Base-by-base conservation (phyloP, 2,888 invertebrate species). In the Sceliomorpha sp. region DNA sequence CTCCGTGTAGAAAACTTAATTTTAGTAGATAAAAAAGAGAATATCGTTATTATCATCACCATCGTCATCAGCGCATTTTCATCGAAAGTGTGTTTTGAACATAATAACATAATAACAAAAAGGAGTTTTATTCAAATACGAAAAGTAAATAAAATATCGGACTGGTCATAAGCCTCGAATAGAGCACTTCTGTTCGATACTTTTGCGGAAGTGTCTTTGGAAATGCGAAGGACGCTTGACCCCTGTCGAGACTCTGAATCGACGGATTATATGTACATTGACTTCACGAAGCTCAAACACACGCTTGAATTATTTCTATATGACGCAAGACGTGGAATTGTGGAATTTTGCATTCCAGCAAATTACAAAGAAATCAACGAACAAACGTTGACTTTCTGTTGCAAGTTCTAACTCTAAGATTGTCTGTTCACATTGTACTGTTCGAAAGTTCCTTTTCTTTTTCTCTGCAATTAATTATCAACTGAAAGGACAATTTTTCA, bases 211-310 rank as follows among this genome's bases (percentile, higher is more conserved):
- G 79, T 76, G 37, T 37, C 37, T 34, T 64, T 50, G 36, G 26
- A 36, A 50, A 74, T n/a, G 66, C 51, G 74, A 79, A 77, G 78
- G 77, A 80, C 76, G 74, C 76, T 75, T 70, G 67, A 78, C 74
- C 60, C 77, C 74, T 76, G 77, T 70, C 50, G 53, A 76, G 75
- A 76, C 72, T 74, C 70, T 63, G 45, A n/a, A n/a, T 72, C 53
- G 36, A 12, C 32, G 34, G 14, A 59, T 31, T 27, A 20, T 42
- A 55, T 63, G 37, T 63, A 55, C 55, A 63, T 14, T 42, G 34
- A n/a, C n/a, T n/a, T n/a, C n/a, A n/a, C n/a, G n/a, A n/a, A n/a
- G 6, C 39, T 47, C 14, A 31, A 1, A 32, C 39, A 12, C 39
- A 36, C 34, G 48, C 40, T n/a, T n/a, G n/a, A n/a, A n/a, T n/a